phyloP scores from a whole-genome alignment of 2,888 invertebrate genomes.

The Eueremaeus valkanovi region DNA sequence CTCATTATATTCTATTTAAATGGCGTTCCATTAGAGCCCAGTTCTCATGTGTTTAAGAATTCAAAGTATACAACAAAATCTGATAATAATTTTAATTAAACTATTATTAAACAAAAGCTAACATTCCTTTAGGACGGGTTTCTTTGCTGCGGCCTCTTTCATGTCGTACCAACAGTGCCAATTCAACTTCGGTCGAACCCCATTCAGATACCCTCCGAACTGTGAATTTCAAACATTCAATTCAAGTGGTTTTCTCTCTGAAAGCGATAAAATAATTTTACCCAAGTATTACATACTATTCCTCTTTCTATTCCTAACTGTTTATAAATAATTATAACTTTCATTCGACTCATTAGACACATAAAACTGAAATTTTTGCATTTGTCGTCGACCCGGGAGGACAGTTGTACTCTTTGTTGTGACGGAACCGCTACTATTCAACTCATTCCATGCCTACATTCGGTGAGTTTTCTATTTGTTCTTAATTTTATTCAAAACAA shows the following conservation, averaged over 20 bases:
- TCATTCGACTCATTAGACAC: conserved; percentile 61
- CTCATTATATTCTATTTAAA: conserved; percentile 79
- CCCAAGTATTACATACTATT: conserved; percentile 59
- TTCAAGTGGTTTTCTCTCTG: conserved; percentile 67
- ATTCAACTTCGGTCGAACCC: conserved; percentile 81
- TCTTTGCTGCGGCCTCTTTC: conserved; percentile 91
- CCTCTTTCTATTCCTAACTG: neutral
- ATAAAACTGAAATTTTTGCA: conserved; percentile 69
- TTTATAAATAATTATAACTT: conserved; percentile 31
- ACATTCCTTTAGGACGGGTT: conserved; percentile 79
- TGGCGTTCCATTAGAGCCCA: conserved; percentile 66
- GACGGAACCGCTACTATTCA: conserved; percentile 70
- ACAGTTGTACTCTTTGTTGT: conserved; percentile 82
- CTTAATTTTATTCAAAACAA: no score
- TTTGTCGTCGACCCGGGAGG: conserved; percentile 69
- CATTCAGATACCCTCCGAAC: conserved; percentile 73
- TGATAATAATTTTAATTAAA: no score
- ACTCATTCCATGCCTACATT: conserved; percentile 75
- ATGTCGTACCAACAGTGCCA: conserved; percentile 94
- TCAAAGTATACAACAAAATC: conserved; percentile 60
- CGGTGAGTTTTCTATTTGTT: conserved; percentile 62
- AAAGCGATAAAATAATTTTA: conserved; percentile 73
- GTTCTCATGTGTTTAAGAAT: conserved; percentile 69
- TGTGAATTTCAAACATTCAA: conserved; percentile 69
- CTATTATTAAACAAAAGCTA: no score